Conservation (phyloP, 2,797 vertebrate genomes). For the Myotis myotis region DNA sequence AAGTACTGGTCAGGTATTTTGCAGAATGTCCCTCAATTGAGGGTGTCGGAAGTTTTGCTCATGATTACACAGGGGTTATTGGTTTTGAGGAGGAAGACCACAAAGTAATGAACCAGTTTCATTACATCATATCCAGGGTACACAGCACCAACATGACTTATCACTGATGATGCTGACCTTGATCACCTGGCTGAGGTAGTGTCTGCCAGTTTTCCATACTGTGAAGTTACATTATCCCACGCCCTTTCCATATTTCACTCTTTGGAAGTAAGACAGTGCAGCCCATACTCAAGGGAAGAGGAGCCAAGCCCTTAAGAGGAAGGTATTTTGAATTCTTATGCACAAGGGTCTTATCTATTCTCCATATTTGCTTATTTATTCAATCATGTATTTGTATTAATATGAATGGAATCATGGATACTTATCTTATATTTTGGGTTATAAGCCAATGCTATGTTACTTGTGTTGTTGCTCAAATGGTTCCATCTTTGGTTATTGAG, state of each 20-base stretch:
- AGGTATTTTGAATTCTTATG: not conserved
- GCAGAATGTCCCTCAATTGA: not conserved
- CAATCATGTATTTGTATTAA: not conserved
- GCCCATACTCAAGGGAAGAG: too few species aligned
- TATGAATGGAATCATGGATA: not conserved
- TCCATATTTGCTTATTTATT: not conserved
- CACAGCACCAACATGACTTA: not conserved
- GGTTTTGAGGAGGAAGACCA: not conserved
- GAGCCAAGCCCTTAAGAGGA: not conserved
- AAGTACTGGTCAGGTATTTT: not conserved
- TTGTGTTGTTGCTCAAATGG: not conserved
- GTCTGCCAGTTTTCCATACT: not conserved
- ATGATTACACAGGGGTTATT: not conserved
- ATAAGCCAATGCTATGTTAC: not conserved
- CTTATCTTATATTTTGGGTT: not conserved
- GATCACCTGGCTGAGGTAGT: not conserved
- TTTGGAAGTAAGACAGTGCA: not conserved
- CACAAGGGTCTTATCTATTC: not conserved
- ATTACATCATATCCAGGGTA: not conserved
- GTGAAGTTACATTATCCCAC: not conserved
- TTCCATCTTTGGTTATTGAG: not conserved
- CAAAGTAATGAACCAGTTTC: not conserved
- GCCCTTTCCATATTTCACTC: not conserved
- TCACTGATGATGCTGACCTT: not conserved
- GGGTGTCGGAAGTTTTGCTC: not conserved